Conservation (phyloP, 2,888 invertebrate genomes). For the Chloroclysta siterata region DNA sequence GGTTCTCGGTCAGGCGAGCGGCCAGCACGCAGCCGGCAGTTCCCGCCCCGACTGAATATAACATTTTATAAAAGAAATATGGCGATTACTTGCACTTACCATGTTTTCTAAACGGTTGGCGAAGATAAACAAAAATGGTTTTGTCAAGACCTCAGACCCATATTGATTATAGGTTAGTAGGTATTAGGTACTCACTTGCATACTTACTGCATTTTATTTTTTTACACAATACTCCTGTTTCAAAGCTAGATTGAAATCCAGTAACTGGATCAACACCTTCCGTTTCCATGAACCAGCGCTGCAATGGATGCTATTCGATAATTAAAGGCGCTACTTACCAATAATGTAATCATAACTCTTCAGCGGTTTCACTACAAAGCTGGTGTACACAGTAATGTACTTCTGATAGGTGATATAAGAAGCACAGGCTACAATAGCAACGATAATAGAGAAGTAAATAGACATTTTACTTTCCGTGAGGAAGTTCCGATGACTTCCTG, state of each 20-base stretch:
- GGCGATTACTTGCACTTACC: background rate
- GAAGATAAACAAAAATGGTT: too few species aligned
- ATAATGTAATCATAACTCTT: slow-evolving; percentile 78
- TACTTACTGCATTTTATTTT: too few species aligned
- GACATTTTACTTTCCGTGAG: slow-evolving; percentile 52
- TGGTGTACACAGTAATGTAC: slow-evolving; percentile 62
- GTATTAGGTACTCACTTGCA: too few species aligned
- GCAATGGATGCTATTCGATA: background rate
- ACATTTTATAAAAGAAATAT: background rate
- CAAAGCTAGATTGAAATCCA: too few species aligned
- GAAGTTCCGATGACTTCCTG: slow-evolving; percentile 36
- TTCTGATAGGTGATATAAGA: slow-evolving; percentile 72
- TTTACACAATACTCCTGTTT: too few species aligned
- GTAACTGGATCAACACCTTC: background rate
- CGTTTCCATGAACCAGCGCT: background rate
- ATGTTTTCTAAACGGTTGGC: too few species aligned
- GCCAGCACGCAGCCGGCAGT: slow-evolving; percentile 90
- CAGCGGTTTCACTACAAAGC: slow-evolving; percentile 64
- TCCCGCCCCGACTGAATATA: slow-evolving; percentile 86
- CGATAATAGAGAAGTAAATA: slow-evolving; percentile 61
- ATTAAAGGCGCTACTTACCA: slow-evolving; percentile 58
- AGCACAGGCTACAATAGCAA: slow-evolving; percentile 57
- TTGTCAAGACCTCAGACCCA: too few species aligned
- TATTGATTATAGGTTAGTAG: too few species aligned
- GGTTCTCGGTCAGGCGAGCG: slow-evolving; percentile 85